phyloP scores from a whole-genome alignment of 1,140 invertebrate genomes.

The Probaryconus sp. region DNA sequence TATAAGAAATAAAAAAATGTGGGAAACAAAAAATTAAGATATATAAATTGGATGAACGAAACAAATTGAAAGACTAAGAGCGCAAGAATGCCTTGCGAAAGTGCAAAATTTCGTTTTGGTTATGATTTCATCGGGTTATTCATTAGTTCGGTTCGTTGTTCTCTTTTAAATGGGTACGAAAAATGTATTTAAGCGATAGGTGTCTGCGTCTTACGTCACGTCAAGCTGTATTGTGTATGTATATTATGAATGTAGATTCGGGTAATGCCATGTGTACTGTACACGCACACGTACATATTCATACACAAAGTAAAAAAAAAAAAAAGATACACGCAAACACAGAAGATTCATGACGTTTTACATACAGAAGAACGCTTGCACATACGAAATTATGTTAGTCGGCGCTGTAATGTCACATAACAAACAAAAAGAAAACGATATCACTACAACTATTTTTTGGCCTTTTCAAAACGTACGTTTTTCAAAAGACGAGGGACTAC shows the following conservation, averaged over 20 bases:
- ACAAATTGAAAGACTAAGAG: slow-evolving; percentile 12
- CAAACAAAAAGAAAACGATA: slow-evolving; percentile 15
- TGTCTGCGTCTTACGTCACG: slow-evolving; percentile 55
- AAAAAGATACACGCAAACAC: slow-evolving; percentile 29
- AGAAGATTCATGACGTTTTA: slow-evolving; percentile 47
- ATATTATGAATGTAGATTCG: slow-evolving; percentile 54
- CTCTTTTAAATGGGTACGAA: slow-evolving; percentile 26
- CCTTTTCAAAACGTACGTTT: slow-evolving; percentile 31
- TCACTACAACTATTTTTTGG: slow-evolving; percentile 33
- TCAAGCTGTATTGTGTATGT: slow-evolving; percentile 55
- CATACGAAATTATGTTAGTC: slow-evolving; percentile 47
- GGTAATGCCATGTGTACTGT: slow-evolving; percentile 53
- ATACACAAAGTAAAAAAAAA: slow-evolving; percentile 22
- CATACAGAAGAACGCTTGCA: slow-evolving; percentile 52
- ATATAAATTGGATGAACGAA: slow-evolving; percentile 36
- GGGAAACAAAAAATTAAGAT: slow-evolving; percentile 35
- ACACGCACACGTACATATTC: slow-evolving; percentile 55
- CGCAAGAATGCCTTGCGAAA: slow-evolving; percentile 11
- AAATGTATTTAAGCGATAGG: slow-evolving; percentile 39
- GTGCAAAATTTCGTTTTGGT: slow-evolving; percentile 47
- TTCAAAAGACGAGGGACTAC: slow-evolving; percentile 22
- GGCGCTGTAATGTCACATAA: slow-evolving; percentile 44
- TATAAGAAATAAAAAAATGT: slow-evolving; percentile 21
- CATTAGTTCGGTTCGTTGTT: slow-evolving; percentile 27
- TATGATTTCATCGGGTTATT: slow-evolving; percentile 12